Conservation (phyloP, 92 coral and sea anemone species). For the Zoanthus solanderi region DNA sequence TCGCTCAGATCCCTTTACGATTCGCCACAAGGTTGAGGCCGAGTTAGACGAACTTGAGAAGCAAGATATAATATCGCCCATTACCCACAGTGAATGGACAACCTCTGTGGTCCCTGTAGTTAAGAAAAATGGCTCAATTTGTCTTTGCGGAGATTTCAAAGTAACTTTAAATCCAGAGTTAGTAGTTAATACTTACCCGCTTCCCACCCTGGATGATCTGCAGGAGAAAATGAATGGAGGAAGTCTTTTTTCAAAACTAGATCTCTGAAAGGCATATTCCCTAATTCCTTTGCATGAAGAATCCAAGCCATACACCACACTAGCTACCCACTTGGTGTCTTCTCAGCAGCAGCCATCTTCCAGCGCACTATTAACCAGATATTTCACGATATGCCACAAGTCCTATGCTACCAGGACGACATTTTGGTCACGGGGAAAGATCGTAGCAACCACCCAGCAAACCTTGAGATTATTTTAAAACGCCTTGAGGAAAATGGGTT, state of each 20-base stretch:
- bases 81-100: neutral
- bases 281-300: slow-evolving; percentile 8
- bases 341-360: slow-evolving; percentile 32
- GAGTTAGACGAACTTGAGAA: neutral
- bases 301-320: slow-evolving; percentile 12
- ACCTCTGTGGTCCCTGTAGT: neutral
- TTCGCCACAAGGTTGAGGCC: neutral
- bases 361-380: neutral
- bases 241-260: slow-evolving; percentile 4
- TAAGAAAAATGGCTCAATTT: neutral
- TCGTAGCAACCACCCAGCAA: neutral
- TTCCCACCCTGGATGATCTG: slow-evolving; percentile 13
- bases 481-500: slow-evolving; percentile 20
- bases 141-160: slow-evolving; percentile 28
- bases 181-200: neutral
- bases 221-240: slow-evolving; percentile 14
- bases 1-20: neutral
- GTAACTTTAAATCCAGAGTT: slow-evolving; percentile 5
- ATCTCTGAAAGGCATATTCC: slow-evolving; percentile 11
- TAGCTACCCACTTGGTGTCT: slow-evolving; percentile 4
- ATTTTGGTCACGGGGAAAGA: neutral
- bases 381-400: neutral
- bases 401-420: slow-evolving; percentile 20
- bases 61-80: neutral
- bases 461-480: neutral